Percentiles rank a stretch among this genome's conserved stretches.
phyloP scores from a whole-genome alignment of 2,797 vertebrate genomes.

The Premnoplex brunnescens region DNA sequence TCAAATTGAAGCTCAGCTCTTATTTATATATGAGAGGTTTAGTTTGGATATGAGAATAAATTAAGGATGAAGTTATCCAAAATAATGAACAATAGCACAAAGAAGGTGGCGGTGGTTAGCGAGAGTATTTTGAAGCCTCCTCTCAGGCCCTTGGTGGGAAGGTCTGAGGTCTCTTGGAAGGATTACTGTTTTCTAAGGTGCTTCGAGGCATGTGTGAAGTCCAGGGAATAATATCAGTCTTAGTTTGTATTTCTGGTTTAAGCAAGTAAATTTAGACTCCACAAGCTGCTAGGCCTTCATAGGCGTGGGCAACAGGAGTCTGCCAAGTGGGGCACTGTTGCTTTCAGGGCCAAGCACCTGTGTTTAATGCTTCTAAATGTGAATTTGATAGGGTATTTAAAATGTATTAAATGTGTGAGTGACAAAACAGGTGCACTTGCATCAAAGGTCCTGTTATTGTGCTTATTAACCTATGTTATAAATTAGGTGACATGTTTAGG shows the following conservation, averaged over 20 bases:
- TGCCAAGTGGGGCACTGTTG: not conserved
- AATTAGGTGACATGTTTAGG: not conserved
- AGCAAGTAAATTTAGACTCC: not conserved
- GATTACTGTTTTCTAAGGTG: not conserved
- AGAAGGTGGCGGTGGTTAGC: rapidly evolving
- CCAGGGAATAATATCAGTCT: not conserved
- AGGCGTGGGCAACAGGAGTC: too few species aligned
- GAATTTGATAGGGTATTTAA: not conserved
- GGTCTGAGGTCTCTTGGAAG: not conserved
- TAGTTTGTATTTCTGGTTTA: not conserved
- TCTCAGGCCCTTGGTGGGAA: not conserved
- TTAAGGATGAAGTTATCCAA: not conserved
- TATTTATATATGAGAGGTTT: not conserved
- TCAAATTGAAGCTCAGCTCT: not conserved
- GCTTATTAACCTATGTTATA: not conserved
- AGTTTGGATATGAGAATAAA: not conserved
- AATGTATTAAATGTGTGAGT: too few species aligned
- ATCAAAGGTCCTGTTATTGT: not conserved
- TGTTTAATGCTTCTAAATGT: rapidly evolving
- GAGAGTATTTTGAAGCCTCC: not conserved
- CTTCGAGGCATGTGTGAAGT: not conserved
- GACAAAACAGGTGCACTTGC: not conserved
- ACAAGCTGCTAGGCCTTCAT: not conserved
- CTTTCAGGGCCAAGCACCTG: not conserved
- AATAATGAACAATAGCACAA: not conserved